Evolutionary conservation across 2,888 invertebrate species (phyloP).

Genomic region (Chrysodeixis includens): DNA sequence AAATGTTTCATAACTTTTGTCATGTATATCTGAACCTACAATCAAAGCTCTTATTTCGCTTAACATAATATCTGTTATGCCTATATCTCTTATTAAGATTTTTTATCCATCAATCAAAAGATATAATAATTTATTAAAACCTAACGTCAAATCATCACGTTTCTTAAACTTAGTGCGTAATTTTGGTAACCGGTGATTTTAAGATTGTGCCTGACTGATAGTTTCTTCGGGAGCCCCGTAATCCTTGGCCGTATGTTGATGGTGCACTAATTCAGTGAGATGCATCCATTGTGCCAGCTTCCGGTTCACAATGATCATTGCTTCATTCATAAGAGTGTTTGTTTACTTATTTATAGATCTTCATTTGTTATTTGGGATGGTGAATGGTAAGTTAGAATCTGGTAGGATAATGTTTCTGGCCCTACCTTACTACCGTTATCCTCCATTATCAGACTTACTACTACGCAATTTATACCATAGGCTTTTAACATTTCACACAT

Average conservation of each 20-base stretch:
- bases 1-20: no score
- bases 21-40: no score
- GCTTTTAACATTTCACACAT: no score
- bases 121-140: no score
- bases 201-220: constrained; percentile 15
- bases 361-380: not conserved
- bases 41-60: no score
- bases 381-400: not conserved
- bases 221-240: constrained; percentile 33
- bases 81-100: no score
- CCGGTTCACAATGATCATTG: constrained; percentile 74
- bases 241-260: constrained; percentile 59
- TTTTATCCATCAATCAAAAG: no score
- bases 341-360: constrained; percentile 28
- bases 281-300: constrained; percentile 80
- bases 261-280: constrained; percentile 77
- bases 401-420: not conserved
- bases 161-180: constrained; percentile 43
- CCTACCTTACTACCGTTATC: no score
- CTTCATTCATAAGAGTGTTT: constrained; percentile 35
- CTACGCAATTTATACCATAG: no score
- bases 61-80: no score
- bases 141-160: constrained; percentile 14
- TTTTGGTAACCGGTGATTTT: not conserved
- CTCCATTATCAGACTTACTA: no score